Base-by-base conservation (phyloP, 2,797 vertebrate species). In the Cuculus canorus region DNA sequence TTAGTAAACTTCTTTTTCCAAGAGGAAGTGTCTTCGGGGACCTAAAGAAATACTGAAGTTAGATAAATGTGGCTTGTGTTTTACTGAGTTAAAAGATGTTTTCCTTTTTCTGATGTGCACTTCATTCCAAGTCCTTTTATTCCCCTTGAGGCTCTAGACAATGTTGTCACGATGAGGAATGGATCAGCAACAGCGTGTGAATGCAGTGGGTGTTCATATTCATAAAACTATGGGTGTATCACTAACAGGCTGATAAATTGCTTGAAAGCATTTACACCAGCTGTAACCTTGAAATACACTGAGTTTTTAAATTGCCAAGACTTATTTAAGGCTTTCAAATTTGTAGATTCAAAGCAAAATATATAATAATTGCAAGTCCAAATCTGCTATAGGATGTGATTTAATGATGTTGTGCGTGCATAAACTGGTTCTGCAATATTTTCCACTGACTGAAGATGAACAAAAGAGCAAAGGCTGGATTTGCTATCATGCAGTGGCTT, bases 191-290 rank as follows among this genome's bases (percentile, higher is more conserved):
- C 14, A 22, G 37, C 28, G 23, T 72, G 54, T 66, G 73, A 64
- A 64, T 2, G 22, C 60, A 84, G 37, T 24, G 8, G 33, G 33
- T 33, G 25, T 47, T 86, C 45, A 32, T 16, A 22, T 56, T 78
- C 68, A 7, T 57, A 83, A 90, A 82, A 57, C 45, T 78, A n/a
- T 52, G 71, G 27, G 7, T 16, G 9, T 68, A 25, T 71, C 30
- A 17, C 57, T 82, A 71, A 92, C 52, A 88, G 79, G 80, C 61
- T 91, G 92, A 93, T 81, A 57, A 91, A 95, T 87, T 52, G 39
- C 16, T 86, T 56, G 17, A 35, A 89, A 95, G 60, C 4, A 2
- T 15, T 79, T 94, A 73, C 13, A 27, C 73, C 84, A 73, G 76
- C 71, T 79, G 37, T 92, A 75, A 71, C 25, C 84, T 94, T 96